Percentiles rank a stretch among this genome's conserved stretches.
phyloP scores from a whole-genome alignment of 92 coral and sea anemone genomes.

The Desmophyllum pertusum region DNA sequence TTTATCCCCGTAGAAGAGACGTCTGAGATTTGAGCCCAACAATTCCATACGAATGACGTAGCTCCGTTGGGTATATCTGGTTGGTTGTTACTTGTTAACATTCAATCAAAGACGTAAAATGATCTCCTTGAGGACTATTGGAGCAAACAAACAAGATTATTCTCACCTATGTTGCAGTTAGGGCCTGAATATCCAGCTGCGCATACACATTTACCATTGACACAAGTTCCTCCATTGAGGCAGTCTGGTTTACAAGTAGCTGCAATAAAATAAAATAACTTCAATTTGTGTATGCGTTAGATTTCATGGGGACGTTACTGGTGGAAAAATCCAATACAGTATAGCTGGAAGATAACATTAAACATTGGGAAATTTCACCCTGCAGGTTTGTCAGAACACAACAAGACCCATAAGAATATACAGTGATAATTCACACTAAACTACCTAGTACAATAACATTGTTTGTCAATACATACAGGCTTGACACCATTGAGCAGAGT shows the following conservation, averaged over 20 bases:
- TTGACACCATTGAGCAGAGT: constrained; percentile 85
- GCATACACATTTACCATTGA: constrained; percentile 69
- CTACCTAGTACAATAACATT: no score
- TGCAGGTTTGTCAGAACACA: no score
- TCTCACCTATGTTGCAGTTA: constrained; percentile 84
- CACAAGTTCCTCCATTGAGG: constrained; percentile 86
- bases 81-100: not conserved
- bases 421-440: not conserved
- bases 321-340: no score
- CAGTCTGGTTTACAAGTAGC: constrained; percentile 88
- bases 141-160: no score
- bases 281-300: not conserved
- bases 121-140: no score
- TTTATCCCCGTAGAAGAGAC: not conserved
- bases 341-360: no score
- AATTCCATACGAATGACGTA: not conserved
- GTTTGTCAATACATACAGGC: constrained; percentile 57
- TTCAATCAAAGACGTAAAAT: not conserved
- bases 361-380: no score
- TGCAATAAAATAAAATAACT: constrained; percentile 23
- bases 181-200: constrained; percentile 76
- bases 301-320: no score
- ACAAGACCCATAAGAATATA: no score
- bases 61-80: no score
- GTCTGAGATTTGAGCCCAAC: not conserved